Base-by-base conservation (phyloP, 2,113 vertebrate genomes). In the Astur gentilis region DNA sequence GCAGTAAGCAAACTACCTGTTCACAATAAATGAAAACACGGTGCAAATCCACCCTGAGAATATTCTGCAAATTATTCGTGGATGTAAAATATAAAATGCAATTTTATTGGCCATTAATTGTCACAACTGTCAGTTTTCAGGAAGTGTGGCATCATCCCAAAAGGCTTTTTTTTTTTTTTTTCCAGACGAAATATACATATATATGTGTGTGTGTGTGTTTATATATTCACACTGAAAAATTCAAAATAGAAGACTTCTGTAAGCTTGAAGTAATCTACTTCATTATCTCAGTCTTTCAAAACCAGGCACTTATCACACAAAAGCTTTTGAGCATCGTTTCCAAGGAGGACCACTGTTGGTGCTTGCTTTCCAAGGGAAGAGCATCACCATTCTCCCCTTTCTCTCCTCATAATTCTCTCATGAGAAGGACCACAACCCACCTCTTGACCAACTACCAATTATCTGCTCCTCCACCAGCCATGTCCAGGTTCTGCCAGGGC, bases 341-440 rank as follows among this genome's bases (percentile, higher is more conserved):
- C 34, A 72, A 54, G 36, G 38, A 54, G 3, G 16, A 65, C 18
- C 14, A 5, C 13, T 45, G 4, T 1, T 31, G 23, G 12, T n/a
- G 9, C 7, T 57, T 78, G 16, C 17, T 49, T 70, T 88, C 21
- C 72, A 42, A 57, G 34, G 26, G 32, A 34, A 61, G 18, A 91
- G 2, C 54, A 55, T 12, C 65, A 26, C 7, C 3, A 0, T 36
- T 45, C 27, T 60, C 47, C 4, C 13, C 10, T 55, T 38, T 79
- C 32, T 62, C 40, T 40, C n/a, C n/a, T 60, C 22, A 8, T 10
- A n/a, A 67, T 47, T 40, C 9, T 60, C 38, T 45, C n/a, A 27
- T 29, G 40, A 76, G 16, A 55, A 34, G 20, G 29, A 89, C 16
- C 65, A 31, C 54, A 9, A 71, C 6, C 7, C 32, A 32, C 2